Conservation (phyloP, 2,113 vertebrate species). For the Onychorhynchus coronatus region DNA sequence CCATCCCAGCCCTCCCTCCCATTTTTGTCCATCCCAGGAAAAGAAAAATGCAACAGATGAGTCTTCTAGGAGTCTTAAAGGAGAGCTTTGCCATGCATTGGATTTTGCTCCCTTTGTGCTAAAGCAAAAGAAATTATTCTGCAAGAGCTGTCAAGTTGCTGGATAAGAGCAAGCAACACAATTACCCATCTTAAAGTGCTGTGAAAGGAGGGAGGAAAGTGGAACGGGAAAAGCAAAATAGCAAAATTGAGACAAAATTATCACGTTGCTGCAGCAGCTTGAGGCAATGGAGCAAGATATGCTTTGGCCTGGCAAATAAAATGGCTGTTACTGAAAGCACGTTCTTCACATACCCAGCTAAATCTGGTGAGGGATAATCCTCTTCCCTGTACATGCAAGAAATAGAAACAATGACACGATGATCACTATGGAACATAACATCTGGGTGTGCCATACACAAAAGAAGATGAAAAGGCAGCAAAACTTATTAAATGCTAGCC, state of each 20-base stretch:
- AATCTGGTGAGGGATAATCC: slow-evolving; percentile 90
- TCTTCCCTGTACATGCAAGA: slow-evolving; percentile 87
- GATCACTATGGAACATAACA: neutral
- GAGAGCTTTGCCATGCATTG: slow-evolving; percentile 29
- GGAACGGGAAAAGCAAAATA: slow-evolving; percentile 3
- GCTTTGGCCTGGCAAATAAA: slow-evolving; percentile 70
- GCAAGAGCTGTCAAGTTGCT: slow-evolving; percentile 4
- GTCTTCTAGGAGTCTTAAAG: slow-evolving; percentile 6
- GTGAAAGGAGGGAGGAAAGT: neutral
- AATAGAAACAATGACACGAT: slow-evolving; percentile 75
- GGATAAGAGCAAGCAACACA: slow-evolving; percentile 3
- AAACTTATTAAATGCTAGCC: neutral
- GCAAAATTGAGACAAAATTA: neutral
- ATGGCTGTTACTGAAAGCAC: neutral
- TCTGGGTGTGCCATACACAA: neutral
- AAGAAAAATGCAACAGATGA: neutral
- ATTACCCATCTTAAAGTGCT: neutral
- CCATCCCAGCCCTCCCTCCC: neutral
- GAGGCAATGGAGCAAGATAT: neutral
- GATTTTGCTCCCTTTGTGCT: neutral
- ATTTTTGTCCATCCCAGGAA: neutral
- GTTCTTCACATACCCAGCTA: slow-evolving; percentile 91
- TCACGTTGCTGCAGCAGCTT: neutral
- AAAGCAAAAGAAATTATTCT: slow-evolving; percentile 15
- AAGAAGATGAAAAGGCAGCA: neutral